Conservation (phyloP, 2,888 invertebrate species). For the Tuta absoluta region DNA sequence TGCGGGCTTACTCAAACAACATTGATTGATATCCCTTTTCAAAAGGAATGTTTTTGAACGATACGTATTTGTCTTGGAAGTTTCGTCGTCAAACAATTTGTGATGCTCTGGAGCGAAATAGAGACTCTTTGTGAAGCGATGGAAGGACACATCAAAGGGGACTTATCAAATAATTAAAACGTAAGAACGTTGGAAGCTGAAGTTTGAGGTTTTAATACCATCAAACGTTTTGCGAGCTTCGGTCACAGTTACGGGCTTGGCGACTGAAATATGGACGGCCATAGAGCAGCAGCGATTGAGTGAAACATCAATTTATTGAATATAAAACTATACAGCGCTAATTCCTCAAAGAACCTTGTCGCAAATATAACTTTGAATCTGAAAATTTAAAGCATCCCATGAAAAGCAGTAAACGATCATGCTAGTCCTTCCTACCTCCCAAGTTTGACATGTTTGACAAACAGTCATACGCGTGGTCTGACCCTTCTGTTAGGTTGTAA, state of each 20-base stretch:
- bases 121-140: neutral
- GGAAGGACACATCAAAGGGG: conserved; percentile 9
- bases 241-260: neutral
- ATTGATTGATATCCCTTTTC: conserved; percentile 17
- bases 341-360: too few relatives aligned
- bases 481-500: too few relatives aligned
- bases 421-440: too few relatives aligned
- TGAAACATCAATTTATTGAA: neutral
- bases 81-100: conserved; percentile 14
- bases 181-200: neutral
- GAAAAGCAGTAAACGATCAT: too few relatives aligned
- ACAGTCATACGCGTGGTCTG: too few relatives aligned
- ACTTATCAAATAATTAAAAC: conserved; percentile 24
- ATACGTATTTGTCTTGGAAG: neutral
- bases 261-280: too few relatives aligned
- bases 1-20: conserved; percentile 27
- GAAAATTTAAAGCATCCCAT: too few relatives aligned
- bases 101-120: neutral
- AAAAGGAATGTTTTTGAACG: conserved; percentile 3
- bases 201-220: conserved; percentile 46
- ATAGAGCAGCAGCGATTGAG: neutral
- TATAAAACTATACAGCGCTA: too few relatives aligned
- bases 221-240: conserved; percentile 42
- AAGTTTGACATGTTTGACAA: too few relatives aligned
- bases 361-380: too few relatives aligned